Conservation (phyloP, 2,888 invertebrate genomes). For the Serrognathus titanus region DNA sequence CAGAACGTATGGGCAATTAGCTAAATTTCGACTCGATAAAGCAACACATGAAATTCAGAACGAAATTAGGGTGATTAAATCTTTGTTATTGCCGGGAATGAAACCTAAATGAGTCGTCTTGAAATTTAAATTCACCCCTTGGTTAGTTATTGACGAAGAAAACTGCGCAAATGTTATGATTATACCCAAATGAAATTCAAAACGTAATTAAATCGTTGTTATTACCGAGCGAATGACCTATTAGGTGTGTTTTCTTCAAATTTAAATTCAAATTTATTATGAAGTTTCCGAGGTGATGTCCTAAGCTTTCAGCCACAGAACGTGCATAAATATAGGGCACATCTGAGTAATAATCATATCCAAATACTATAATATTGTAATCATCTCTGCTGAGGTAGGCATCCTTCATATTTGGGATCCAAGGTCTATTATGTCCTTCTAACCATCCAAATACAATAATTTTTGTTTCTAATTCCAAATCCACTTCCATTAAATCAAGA, state of each 20-base stretch:
- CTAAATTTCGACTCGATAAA: too few relatives aligned
- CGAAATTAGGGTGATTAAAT: too few relatives aligned
- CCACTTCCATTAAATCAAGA: slow-evolving; percentile 6
- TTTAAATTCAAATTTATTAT: slow-evolving; percentile 10
- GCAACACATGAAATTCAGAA: too few relatives aligned
- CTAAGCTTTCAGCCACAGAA: slow-evolving; percentile 6
- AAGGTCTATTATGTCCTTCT: slow-evolving; percentile 12
- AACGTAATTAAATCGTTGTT: background rate
- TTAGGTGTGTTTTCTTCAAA: slow-evolving; percentile 15
- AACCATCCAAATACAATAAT: slow-evolving; percentile 17
- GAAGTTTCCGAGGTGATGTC: slow-evolving; percentile 11
- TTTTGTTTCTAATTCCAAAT: slow-evolving; percentile 13
- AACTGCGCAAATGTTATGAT: too few relatives aligned
- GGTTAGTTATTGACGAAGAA: too few relatives aligned
- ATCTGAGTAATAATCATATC: slow-evolving; percentile 16
- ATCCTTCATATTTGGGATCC: slow-evolving; percentile 14
- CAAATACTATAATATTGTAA: slow-evolving; percentile 14
- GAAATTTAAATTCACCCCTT: too few relatives aligned
- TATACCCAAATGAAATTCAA: background rate
- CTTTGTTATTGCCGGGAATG: too few relatives aligned
- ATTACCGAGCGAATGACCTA: slow-evolving; percentile 15
- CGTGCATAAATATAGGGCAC: slow-evolving; percentile 10
- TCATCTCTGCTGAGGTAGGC: slow-evolving; percentile 8
- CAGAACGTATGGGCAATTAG: too few relatives aligned
- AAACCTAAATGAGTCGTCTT: too few relatives aligned